A percentile compares a stretch with the other conserved stretches of the same genome.
Conservation (phyloP, 1,140 invertebrate genomes). For the Stegodyphus mimosarum region DNA sequence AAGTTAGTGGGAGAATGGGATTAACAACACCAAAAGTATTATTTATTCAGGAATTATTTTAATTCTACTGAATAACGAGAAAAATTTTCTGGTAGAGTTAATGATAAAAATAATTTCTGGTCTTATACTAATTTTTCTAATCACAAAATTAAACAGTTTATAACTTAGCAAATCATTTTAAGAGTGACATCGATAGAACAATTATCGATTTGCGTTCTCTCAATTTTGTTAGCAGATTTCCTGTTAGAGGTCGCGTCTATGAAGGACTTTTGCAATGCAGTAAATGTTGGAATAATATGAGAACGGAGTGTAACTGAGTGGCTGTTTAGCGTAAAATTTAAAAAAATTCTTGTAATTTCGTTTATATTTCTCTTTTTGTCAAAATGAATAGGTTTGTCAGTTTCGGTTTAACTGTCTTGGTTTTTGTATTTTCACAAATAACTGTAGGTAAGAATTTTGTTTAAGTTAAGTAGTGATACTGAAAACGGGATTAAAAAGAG, state of each 20-base stretch:
- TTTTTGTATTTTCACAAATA: slow-evolving; percentile 36
- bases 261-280: slow-evolving; percentile 61
- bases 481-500: no score
- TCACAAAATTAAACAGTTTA: no score
- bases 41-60: no score
- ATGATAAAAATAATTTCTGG: no score
- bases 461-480: not conserved
- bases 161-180: no score
- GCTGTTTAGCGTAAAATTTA: not conserved
- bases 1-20: no score
- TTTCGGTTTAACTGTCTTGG: slow-evolving; percentile 19
- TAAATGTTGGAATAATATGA: slow-evolving; percentile 39
- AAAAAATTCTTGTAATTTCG: not conserved
- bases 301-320: not conserved
- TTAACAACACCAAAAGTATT: no score
- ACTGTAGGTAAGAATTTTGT: slow-evolving; percentile 36
- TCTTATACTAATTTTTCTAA: no score
- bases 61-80: no score
- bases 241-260: slow-evolving; percentile 58
- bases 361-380: slow-evolving; percentile 4
- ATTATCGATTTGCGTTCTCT: slow-evolving; percentile 39
- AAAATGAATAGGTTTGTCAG: slow-evolving; percentile 40
- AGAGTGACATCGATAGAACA: not conserved
- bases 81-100: no score
- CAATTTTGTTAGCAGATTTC: slow-evolving; percentile 57